Evolutionary conservation across 2,888 invertebrate genomes (phyloP), one percentile per base, ranked within the genome.

Genomic region (Phlogophora meticulosa): DNA sequence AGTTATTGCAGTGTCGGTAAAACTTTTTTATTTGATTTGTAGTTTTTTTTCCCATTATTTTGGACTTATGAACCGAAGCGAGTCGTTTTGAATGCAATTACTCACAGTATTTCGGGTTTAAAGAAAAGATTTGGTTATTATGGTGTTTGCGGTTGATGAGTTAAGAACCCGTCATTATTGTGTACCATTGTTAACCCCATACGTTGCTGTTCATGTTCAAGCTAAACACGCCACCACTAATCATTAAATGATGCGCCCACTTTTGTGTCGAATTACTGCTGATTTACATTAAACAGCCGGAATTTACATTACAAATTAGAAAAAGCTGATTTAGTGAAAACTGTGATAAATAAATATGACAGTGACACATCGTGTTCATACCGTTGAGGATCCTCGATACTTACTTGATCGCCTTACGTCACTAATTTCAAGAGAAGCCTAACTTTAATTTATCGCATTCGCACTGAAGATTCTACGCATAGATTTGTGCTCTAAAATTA

Each of bases 401-500:
- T 7, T 22, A 7, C 9, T 7, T 34, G 15, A 5, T 38, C 7
- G 11, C 20, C 20, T 22, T 10, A n/a, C 15, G 3, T 20, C 45
- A 38, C 17, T 32, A 3, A 42, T 4, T 32, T 40, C 24, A 17
- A 17, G n/a, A 65, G 52, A 22, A 17, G n/a, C 2, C 13, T n/a
- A 13, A n/a, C 2, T 11, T 40, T 42, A 32, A n/a, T 10, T n/a
- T 17, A n/a, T 22, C 24, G 64, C 13, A 24, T n/a, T 32, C 45
- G 0, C 5, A n/a, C 10, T 32, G 9, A 36, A 38, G 22, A 64
- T 72, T 42, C 3, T 15, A 24, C 46, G 38, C 34, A 46, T 34
- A 63, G 38, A 78, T 56, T 74, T 40, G 38, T 48, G 51, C 56
- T 48, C 43, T 43, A 49, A 64, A 79, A 76, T 65, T 60, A 56